phyloP scores from a whole-genome alignment of 2,113 vertebrate genomes.

The Rhizomys pruinosus region DNA sequence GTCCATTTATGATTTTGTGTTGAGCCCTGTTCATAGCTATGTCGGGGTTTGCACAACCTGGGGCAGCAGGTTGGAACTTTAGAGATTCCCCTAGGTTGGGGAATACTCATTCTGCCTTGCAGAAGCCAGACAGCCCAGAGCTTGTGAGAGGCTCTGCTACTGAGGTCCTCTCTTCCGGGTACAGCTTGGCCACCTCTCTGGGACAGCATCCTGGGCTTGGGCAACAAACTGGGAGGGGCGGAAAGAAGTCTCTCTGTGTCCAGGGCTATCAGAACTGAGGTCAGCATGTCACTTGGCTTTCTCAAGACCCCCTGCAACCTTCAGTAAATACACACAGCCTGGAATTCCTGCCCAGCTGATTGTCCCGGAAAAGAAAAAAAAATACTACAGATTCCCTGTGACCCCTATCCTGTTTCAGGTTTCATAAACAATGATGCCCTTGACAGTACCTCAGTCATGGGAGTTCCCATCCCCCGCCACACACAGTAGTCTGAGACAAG shows the following conservation, averaged over 20 bases:
- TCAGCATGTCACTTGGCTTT: conserved; percentile 36
- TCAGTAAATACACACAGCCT: conserved; percentile 35
- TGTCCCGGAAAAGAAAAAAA: conserved; percentile 40
- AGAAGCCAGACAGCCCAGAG: neutral
- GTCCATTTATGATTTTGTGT: no score
- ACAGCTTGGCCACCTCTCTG: neutral
- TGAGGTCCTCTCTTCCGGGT: neutral
- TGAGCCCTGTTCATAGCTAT: neutral
- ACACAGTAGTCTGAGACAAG: neutral
- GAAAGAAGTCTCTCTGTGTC: neutral
- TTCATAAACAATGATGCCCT: neutral
- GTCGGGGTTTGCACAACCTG: no score
- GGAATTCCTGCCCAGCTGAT: conserved; percentile 36
- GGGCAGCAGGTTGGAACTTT: neutral
- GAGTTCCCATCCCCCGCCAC: neutral
- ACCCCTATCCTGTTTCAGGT: neutral
- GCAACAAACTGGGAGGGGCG: neutral
- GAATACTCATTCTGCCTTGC: neutral
- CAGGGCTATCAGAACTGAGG: neutral
- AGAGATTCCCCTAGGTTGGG: neutral
- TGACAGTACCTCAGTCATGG: neutral
- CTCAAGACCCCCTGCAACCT: conserved; percentile 17
- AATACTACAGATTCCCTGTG: neutral
- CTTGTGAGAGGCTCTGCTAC: neutral
- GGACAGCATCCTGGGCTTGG: neutral